phyloP scores from a whole-genome alignment of 2,113 vertebrate genomes.

The Eudyptes chrysolophus region DNA sequence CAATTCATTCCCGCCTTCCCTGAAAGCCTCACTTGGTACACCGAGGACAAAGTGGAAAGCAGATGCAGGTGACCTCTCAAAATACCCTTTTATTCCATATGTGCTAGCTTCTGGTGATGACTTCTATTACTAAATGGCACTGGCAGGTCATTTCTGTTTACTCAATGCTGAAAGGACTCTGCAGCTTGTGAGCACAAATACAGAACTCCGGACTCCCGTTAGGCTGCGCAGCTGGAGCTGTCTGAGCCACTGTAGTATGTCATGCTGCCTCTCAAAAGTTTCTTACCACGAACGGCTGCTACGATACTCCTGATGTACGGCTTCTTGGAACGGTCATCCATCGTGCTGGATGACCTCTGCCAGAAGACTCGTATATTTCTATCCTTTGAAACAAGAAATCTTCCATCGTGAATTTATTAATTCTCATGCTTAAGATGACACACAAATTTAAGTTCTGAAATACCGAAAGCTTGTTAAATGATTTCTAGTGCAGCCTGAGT shows the following conservation, averaged over 20 bases:
- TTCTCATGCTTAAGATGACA: neutral
- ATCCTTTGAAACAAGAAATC: neutral
- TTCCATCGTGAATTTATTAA: neutral
- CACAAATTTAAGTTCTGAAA: neutral
- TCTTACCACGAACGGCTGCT: accelerated
- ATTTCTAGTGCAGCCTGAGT: neutral
- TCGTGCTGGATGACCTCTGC: neutral
- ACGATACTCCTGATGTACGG: accelerated
- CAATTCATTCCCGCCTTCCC: neutral
- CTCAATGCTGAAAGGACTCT: neutral
- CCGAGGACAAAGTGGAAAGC: neutral
- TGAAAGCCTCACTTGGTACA: neutral
- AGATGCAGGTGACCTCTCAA: neutral
- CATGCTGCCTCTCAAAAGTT: neutral
- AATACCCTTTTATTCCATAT: neutral
- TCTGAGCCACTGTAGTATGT: accelerated
- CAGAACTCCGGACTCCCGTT: accelerated
- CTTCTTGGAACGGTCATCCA: no score
- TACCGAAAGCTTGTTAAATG: neutral
- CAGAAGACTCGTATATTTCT: no score
- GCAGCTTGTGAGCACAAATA: neutral
- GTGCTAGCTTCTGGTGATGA: neutral
- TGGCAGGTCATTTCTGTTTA: neutral
- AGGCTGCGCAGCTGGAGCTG: neutral
- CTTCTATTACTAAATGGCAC: no score